Percentiles rank a stretch among this genome's conserved stretches.
phyloP scores from a whole-genome alignment of 2,888 invertebrate species.

The Timandra comae region DNA sequence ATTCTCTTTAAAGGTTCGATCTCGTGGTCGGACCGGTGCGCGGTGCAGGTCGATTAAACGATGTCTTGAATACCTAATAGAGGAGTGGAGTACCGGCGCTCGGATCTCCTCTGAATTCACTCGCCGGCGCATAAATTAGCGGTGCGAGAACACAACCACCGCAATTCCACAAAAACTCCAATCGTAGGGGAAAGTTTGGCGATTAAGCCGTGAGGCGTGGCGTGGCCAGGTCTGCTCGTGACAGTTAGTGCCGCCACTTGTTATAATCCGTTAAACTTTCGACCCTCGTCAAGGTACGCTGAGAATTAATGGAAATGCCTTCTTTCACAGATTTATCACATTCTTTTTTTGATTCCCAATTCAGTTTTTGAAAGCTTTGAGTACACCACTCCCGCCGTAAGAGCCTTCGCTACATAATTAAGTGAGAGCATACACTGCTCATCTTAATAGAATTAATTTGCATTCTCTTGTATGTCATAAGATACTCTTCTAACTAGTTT shows the following conservation, averaged over 20 bases:
- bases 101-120: constrained; percentile 52
- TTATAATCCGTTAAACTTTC: constrained; percentile 74
- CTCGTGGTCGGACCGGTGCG: constrained; percentile 36
- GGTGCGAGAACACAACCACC: constrained; percentile 49
- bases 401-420: constrained; percentile 39
- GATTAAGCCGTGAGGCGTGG: constrained; percentile 74
- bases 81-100: constrained; percentile 44
- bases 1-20: constrained; percentile 52
- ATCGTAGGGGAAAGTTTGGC: constrained; percentile 72
- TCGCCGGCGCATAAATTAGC: constrained; percentile 68
- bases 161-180: constrained; percentile 71
- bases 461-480: constrained; percentile 44
- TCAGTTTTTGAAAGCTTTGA: constrained; percentile 22
- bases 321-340: constrained; percentile 54
- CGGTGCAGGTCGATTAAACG: constrained; percentile 62
- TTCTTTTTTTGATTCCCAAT: constrained; percentile 24
- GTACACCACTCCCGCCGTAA: constrained; percentile 28
- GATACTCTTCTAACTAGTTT: constrained; percentile 53
- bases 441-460: constrained; percentile 63
- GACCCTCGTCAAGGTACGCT: constrained; percentile 72
- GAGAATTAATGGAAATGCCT: constrained; percentile 66
- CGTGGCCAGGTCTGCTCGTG: constrained; percentile 67
- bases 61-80: constrained; percentile 71
- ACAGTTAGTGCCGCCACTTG: constrained; percentile 75
- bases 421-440: constrained; percentile 50